Percentiles rank a stretch among this genome's conserved stretches.
phyloP scores from a whole-genome alignment of 2,888 invertebrate genomes.

The Pherbina coryleti region DNA sequence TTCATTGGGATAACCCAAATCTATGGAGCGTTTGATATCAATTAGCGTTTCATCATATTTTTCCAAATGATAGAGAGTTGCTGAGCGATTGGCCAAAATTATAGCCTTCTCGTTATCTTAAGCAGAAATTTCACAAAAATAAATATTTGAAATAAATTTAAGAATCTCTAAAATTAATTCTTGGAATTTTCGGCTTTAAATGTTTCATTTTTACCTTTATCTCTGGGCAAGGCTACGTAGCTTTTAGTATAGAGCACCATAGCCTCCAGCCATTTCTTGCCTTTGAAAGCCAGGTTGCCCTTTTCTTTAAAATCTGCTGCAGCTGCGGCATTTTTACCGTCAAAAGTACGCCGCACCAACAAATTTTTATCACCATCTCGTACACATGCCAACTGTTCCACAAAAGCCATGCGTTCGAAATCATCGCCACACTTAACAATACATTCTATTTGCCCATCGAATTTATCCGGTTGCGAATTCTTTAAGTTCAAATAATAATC shows the following conservation, averaged over 20 bases:
- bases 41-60: slow-evolving; percentile 77
- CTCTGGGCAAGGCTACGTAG: slow-evolving; percentile 77
- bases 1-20: slow-evolving; percentile 77
- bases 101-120: slow-evolving; percentile 77
- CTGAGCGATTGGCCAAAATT: slow-evolving; percentile 84
- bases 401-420: slow-evolving; percentile 76
- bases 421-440: slow-evolving; percentile 76
- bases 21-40: slow-evolving; percentile 79
- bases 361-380: slow-evolving; percentile 70
- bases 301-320: slow-evolving; percentile 77
- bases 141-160: too few species aligned
- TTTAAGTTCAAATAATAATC: slow-evolving; percentile 75
- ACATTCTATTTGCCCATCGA: slow-evolving; percentile 74
- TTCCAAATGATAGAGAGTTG: slow-evolving; percentile 80
- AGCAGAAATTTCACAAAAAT: too few species aligned
- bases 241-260: slow-evolving; percentile 79
- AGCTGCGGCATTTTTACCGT: slow-evolving; percentile 72
- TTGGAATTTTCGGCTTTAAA: too few species aligned
- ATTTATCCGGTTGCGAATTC: slow-evolving; percentile 66
- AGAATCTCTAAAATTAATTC: too few species aligned
- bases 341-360: slow-evolving; percentile 70
- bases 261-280: slow-evolving; percentile 78
- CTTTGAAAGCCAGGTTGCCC: slow-evolving; percentile 81
- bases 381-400: slow-evolving; percentile 71
- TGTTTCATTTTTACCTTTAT: too few species aligned